Evolutionary conservation across 2,888 invertebrate genomes (phyloP).

Genomic region (Archaeoteleia sp.): DNA sequence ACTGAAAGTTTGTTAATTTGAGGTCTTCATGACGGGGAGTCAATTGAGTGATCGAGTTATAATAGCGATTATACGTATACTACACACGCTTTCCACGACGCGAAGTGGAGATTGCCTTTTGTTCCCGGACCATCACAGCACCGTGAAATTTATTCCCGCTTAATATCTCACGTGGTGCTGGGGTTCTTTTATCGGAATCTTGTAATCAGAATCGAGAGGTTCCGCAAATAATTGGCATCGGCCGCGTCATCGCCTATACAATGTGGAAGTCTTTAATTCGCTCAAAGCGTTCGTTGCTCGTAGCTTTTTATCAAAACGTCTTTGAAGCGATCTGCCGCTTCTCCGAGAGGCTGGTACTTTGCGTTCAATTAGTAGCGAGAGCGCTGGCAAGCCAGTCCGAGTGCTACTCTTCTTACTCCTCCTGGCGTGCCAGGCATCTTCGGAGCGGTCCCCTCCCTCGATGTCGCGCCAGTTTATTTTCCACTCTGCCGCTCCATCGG

Average conservation of each 20-base stretch:
- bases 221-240: slow-evolving; percentile 50
- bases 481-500: slow-evolving; percentile 59
- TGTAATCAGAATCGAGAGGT: slow-evolving; percentile 28
- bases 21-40: background rate
- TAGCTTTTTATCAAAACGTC: slow-evolving; percentile 52
- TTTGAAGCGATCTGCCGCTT: slow-evolving; percentile 53
- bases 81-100: too few relatives aligned
- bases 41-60: background rate
- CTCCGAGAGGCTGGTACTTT: slow-evolving; percentile 51
- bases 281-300: slow-evolving; percentile 54
- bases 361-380: slow-evolving; percentile 56
- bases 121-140: too few relatives aligned
- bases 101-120: too few relatives aligned
- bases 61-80: background rate
- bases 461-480: slow-evolving; percentile 59
- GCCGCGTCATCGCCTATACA: slow-evolving; percentile 42
- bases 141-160: background rate
- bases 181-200: slow-evolving; percentile 27
- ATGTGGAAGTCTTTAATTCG: slow-evolving; percentile 52
- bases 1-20: background rate
- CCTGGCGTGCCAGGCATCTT: too few relatives aligned
- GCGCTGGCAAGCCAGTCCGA: slow-evolving; percentile 35
- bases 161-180: background rate
- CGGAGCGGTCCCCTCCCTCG: slow-evolving; percentile 15
- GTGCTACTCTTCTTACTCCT: slow-evolving; percentile 31